Conservation (phyloP, 2,113 vertebrate genomes). For the Morone chrysops region DNA sequence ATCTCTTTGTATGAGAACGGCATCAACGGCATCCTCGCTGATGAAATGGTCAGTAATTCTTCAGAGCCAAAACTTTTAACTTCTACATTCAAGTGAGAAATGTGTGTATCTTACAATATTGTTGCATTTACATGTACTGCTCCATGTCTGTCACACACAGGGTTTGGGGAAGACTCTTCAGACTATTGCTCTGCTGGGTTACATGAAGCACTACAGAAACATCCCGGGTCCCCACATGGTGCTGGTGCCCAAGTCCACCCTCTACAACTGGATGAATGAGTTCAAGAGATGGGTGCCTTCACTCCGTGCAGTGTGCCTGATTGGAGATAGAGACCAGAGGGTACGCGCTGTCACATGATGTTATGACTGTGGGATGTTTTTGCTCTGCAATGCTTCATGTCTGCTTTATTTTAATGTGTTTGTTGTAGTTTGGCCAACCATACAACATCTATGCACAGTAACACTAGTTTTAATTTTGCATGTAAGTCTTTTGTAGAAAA, state of each 20-base stretch:
- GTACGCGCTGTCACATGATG: constrained; percentile 75
- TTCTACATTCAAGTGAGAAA: background rate
- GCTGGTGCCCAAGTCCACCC: constrained; percentile 98
- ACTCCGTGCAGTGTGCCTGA: constrained; percentile 96
- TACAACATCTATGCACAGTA: background rate
- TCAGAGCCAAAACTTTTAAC: background rate
- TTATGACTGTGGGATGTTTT: background rate
- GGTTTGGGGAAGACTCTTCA: constrained; percentile 98
- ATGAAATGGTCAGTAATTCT: constrained; percentile 92
- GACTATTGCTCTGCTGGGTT: constrained; percentile 97
- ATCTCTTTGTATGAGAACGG: constrained; percentile 99
- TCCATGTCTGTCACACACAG: constrained; percentile 70
- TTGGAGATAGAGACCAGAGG: constrained; percentile 94
- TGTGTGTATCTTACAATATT: background rate
- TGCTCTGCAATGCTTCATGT: background rate
- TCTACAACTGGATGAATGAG: constrained; percentile 99
- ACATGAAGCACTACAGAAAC: constrained; percentile 99
- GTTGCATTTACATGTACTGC: background rate
- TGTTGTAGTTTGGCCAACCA: background rate
- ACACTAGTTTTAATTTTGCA: background rate
- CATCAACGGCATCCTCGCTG: constrained; percentile 98
- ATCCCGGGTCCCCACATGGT: constrained; percentile 99
- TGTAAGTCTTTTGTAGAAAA: background rate
- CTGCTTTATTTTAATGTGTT: background rate
- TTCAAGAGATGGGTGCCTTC: constrained; percentile 99